These are phyloP conservation scores for Botia kubotai DNA, from an alignment of 2,797 vertebrate species.

Conservation along the genomic window DNA sequence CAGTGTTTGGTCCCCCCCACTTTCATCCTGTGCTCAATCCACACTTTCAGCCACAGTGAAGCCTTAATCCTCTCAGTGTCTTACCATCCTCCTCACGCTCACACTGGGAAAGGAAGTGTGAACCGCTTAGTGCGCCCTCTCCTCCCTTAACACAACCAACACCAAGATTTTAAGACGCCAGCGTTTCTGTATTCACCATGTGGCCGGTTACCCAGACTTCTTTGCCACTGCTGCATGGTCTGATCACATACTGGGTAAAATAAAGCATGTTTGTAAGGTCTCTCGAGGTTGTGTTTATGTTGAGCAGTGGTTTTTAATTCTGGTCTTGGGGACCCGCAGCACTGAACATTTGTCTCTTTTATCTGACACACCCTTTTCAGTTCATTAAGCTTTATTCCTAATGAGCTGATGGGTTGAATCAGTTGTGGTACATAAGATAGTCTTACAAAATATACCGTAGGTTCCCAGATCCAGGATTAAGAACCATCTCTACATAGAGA, in stretches of 20 bases:
- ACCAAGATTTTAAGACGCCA: background rate
- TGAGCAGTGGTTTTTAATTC: background rate
- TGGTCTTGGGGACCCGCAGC: background rate
- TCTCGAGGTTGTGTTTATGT: too few relatives aligned
- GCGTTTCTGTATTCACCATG: constrained; percentile 1
- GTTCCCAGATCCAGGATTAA: background rate
- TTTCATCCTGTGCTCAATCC: constrained; percentile 31
- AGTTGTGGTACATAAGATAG: background rate
- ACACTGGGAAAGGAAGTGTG: constrained; percentile 21
- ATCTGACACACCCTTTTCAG: background rate
- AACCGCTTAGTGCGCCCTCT: constrained; percentile 28
- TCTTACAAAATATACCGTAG: background rate
- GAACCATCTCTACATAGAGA: background rate
- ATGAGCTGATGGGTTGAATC: background rate
- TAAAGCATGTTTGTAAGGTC: too few relatives aligned
- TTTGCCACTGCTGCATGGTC: too few relatives aligned
- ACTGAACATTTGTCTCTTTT: background rate
- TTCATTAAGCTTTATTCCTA: background rate
- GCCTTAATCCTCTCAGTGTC: constrained; percentile 35
- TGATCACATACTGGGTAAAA: too few relatives aligned
- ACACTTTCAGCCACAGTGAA: background rate
- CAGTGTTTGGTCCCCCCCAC: constrained; percentile 13
- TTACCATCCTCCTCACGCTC: constrained; percentile 13
- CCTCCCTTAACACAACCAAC: background rate
- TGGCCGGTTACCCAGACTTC: background rate